Evolutionary conservation across 1,140 invertebrate genomes (phyloP), one percentile per base, ranked within the genome.

Genomic region (Heliothis virescens): DNA sequence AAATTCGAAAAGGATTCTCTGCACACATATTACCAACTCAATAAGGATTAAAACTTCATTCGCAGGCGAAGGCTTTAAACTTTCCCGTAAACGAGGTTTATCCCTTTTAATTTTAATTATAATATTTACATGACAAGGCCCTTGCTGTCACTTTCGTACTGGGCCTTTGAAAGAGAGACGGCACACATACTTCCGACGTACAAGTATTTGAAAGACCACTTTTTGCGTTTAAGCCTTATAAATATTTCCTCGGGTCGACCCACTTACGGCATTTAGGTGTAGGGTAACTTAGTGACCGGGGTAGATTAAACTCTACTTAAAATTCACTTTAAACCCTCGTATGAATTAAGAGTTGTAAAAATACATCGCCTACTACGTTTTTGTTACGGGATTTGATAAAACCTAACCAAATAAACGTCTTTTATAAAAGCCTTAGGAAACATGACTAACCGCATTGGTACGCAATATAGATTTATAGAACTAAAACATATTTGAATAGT

Each of bases 21-120:
- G 75, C 77, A 90, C 85, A 89, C 86, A 87, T 84, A 91, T 92
- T 91, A 91, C 85, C 85, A 90, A 92, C 90, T 92, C 90, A 90
- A 93, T 94, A 91, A 92, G 88, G 88, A 92, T 93, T 92, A 93
- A 90, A 92, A 92, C 89, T 91, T 91, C 85, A 90, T 91, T 89
- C 86, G 83, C 83, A 88, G 86, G 85, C 81, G 85, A 87, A 89
- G 85, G 86, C 85, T 88, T 89, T 85, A 84, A 88, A 91, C 90
- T 81, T 92, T 84, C 53, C 80, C 79, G 84, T 87, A 86, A 87
- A 89, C 82, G 87, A 80, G 81, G 85, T 83, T 90, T 88, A 88
- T 90, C 81, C 83, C 80, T 86, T 88, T 88, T 87, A 85, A 90
- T 88, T 90, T 85, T 77, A 80, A 69, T 69, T 69, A 69, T 69